Evolutionary conservation across 1,140 invertebrate genomes (phyloP).

Genomic region (Frieseomelitta varia): DNA sequence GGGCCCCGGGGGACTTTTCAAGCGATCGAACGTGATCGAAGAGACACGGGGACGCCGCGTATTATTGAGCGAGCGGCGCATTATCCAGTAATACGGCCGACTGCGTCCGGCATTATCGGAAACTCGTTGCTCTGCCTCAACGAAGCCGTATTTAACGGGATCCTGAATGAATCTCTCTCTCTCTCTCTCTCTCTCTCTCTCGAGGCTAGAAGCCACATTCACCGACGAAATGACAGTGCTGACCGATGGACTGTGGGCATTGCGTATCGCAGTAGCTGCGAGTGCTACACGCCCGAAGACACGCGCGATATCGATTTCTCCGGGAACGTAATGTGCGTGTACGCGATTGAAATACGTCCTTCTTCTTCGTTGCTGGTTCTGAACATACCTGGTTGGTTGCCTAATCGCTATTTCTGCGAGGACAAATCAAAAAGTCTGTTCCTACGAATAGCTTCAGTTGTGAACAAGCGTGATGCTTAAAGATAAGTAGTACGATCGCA

Average conservation of each 20-base stretch:
- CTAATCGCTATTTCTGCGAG: no score
- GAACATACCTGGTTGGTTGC: no score
- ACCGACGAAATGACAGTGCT: conserved; percentile 50
- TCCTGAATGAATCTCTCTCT: conserved; percentile 57
- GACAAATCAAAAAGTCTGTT: no score
- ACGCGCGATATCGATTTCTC: neutral
- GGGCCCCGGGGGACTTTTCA: conserved; percentile 34
- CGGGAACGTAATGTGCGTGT: neutral
- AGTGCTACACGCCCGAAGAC: neutral
- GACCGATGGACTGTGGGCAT: neutral
- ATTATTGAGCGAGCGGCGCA: conserved; percentile 70
- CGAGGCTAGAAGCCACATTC: conserved; percentile 40
- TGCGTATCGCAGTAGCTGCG: neutral
- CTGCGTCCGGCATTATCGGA: conserved; percentile 76
- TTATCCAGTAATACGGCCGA: conserved; percentile 76
- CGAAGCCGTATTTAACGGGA: conserved; percentile 70
- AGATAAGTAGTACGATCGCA: no score
- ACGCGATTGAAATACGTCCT: neutral
- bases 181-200: neutral
- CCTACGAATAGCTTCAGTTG: no score
- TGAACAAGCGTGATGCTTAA: no score
- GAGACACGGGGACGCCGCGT: conserved; percentile 64
- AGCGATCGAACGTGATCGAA: conserved; percentile 70
- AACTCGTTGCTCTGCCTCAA: conserved; percentile 73
- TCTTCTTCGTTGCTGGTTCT: neutral